Conservation (phyloP, 2,888 invertebrate genomes). For the Acleris emargana region DNA sequence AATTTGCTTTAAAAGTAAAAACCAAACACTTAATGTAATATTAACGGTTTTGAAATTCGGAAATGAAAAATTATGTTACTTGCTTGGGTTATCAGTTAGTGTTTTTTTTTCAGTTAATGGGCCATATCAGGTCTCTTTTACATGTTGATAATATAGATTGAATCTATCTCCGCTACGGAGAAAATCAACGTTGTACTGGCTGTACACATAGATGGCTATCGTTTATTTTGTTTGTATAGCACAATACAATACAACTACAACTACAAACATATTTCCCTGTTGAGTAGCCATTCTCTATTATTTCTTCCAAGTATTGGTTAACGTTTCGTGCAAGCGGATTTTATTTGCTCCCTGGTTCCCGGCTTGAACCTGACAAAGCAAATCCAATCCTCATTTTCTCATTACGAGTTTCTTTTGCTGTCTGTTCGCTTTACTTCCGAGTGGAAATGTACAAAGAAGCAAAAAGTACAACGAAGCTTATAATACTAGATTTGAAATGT, state of each 20-base stretch:
- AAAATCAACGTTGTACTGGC: no score
- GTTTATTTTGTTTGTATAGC: no score
- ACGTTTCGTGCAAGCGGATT: slow-evolving; percentile 40
- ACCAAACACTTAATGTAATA: no score
- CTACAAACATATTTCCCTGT: neutral
- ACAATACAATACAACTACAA: neutral
- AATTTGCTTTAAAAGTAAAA: no score
- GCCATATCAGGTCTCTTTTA: no score
- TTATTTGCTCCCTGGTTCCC: slow-evolving; percentile 53
- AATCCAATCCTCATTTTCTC: slow-evolving; percentile 75
- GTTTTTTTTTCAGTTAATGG: no score
- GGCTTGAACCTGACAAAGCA: slow-evolving; percentile 62
- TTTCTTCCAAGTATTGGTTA: neutral
- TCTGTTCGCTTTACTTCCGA: slow-evolving; percentile 60
- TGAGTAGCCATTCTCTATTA: neutral
- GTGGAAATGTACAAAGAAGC: slow-evolving; percentile 56
- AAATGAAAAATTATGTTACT: no score
- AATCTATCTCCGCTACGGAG: no score
- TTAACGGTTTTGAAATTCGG: no score
- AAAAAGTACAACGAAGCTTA: slow-evolving; percentile 37
- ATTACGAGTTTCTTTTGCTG: slow-evolving; percentile 64
- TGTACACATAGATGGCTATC: no score
- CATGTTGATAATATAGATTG: no score
- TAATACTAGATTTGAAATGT: slow-evolving; percentile 23
- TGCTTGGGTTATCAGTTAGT: no score